Conservation (phyloP, 2,797 vertebrate species). For the Graptemys geographica region DNA sequence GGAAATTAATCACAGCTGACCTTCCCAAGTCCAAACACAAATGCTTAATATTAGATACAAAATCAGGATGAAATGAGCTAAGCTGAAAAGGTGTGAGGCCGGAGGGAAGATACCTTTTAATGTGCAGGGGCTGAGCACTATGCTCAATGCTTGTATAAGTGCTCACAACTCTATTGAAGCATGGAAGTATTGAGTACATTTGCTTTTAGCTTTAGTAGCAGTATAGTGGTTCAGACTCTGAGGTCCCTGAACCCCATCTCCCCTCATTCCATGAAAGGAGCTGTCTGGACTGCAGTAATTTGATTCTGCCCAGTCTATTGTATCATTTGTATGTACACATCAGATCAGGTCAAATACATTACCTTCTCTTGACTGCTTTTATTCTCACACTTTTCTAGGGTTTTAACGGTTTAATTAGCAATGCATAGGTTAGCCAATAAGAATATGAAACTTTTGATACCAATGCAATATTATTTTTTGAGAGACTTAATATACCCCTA, state of each 20-base stretch:
- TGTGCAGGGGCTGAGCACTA: neutral
- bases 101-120: neutral
- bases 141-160: neutral
- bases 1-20: neutral
- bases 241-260: neutral
- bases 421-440: neutral
- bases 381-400: neutral
- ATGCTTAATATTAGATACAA: neutral
- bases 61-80: neutral
- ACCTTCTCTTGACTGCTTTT: neutral
- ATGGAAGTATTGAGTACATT: neutral
- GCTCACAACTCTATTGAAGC: neutral
- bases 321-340: neutral
- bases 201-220: neutral
- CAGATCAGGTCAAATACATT: neutral
- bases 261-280: neutral
- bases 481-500: neutral
- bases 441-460: neutral
- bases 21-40: neutral
- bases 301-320: neutral
- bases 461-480: neutral
- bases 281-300: neutral
- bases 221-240: neutral
- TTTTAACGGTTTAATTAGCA: neutral
- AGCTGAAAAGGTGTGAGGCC: neutral